A percentile compares a stretch with the other conserved stretches of the same genome.
These are phyloP conservation scores for Ciona savignyi DNA, from an alignment of 23 tunicate species.

Conservation along the genomic window DNA sequence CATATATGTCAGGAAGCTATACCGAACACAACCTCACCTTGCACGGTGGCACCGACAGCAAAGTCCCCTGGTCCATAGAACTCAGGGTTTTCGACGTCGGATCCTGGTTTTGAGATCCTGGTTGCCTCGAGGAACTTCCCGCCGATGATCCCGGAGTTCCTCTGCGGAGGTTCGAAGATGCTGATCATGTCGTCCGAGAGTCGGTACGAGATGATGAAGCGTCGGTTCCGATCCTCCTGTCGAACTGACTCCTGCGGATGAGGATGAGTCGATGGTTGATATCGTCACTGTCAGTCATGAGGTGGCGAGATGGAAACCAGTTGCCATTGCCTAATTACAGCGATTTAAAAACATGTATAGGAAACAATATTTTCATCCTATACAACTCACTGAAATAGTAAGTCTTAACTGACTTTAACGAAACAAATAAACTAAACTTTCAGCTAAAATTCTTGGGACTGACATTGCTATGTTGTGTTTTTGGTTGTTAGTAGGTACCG, in stretches of 20 bases:
- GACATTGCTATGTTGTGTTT: too few relatives aligned
- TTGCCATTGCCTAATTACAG: too few relatives aligned
- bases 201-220: constrained; percentile 65
- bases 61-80: constrained; percentile 90
- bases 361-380: too few relatives aligned
- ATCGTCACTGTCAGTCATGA: too few relatives aligned
- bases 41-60: constrained; percentile 78
- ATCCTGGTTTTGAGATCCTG: constrained; percentile 71
- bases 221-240: constrained; percentile 56
- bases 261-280: too few relatives aligned
- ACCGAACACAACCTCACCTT: too few relatives aligned
- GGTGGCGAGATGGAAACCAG: too few relatives aligned
- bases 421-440: background rate
- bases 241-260: constrained; percentile 60
- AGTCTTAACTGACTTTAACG: background rate
- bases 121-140: constrained; percentile 94
- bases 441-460: too few relatives aligned
- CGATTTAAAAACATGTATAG: too few relatives aligned
- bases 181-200: constrained; percentile 77
- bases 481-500: too few relatives aligned
- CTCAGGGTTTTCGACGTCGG: constrained; percentile 76
- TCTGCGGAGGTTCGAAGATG: constrained; percentile 65
- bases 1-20: too few relatives aligned
- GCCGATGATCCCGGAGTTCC: constrained; percentile 89
- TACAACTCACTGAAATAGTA: background rate